A percentile compares a stretch with the other conserved stretches of the same genome.
phyloP scores from a whole-genome alignment of 2,797 vertebrate species.

The Anguilla marmorata region DNA sequence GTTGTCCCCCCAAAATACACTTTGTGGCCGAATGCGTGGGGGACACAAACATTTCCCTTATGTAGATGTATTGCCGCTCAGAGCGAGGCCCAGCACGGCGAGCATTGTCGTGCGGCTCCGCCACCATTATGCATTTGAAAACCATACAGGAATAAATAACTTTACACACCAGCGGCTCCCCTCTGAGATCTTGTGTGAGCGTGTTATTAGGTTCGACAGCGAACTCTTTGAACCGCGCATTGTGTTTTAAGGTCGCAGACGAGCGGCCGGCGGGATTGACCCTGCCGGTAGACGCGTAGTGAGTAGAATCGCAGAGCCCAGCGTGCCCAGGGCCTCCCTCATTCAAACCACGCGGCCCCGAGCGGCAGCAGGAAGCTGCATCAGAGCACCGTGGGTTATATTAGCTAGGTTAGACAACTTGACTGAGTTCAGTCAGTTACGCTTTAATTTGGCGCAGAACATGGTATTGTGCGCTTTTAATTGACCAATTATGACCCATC shows the following conservation, averaged over 20 bases:
- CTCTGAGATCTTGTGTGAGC: not conserved
- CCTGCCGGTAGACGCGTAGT: constrained; percentile 32
- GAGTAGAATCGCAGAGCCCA: constrained; percentile 37
- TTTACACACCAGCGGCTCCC: not conserved
- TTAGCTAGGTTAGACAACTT: no score
- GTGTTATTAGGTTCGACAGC: not conserved
- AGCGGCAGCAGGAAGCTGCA: constrained; percentile 67
- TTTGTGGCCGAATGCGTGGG: constrained; percentile 45
- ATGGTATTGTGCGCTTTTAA: not conserved
- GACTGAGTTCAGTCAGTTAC: not conserved
- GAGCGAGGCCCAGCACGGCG: constrained; percentile 25
- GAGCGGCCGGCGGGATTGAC: not conserved
- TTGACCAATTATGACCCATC: not conserved
- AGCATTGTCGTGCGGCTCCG: constrained; percentile 32
- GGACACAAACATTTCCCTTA: not conserved
- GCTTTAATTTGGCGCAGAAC: fast-evolving
- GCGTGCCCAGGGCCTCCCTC: constrained; percentile 50
- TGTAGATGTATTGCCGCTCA: not conserved
- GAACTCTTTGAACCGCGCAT: constrained; percentile 14
- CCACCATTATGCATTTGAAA: constrained; percentile 26
- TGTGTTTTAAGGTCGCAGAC: constrained; percentile 26
- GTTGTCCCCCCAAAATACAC: not conserved
- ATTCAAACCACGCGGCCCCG: constrained; percentile 81
- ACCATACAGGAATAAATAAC: not conserved
- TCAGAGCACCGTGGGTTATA: constrained; percentile 27